A percentile compares a stretch with the other conserved stretches of the same genome.
Conservation (phyloP, 2,888 invertebrate species). For the Agrilus biguttatus region DNA sequence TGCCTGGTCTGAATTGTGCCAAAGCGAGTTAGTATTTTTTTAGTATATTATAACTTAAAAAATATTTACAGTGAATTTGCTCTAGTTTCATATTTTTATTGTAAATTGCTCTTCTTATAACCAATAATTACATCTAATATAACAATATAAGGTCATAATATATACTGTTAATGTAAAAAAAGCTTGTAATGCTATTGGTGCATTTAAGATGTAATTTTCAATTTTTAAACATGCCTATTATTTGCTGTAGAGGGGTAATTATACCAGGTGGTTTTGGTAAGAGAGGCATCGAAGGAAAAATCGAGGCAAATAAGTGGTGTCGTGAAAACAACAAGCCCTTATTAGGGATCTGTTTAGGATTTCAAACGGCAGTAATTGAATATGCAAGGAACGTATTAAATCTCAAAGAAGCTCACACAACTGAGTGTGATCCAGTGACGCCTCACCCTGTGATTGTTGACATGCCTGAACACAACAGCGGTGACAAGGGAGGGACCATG, state of each 20-base stretch:
- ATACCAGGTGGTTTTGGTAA: slow-evolving; percentile 97
- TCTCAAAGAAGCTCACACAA: slow-evolving; percentile 66
- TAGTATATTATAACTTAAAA: background rate
- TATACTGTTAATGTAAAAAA: no score
- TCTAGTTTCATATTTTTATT: no score
- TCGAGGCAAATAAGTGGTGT: slow-evolving; percentile 87
- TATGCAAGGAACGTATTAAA: slow-evolving; percentile 76
- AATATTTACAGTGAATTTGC: no score
- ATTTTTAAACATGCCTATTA: slow-evolving; percentile 2
- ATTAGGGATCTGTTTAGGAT: slow-evolving; percentile 92
- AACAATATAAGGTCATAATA: no score
- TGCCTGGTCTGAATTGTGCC: slow-evolving; percentile 85
- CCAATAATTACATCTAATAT: no score
- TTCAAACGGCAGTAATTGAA: slow-evolving; percentile 94
- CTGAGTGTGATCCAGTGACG: slow-evolving; percentile 67
- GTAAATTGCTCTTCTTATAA: no score
- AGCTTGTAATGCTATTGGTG: no score
- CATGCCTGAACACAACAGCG: slow-evolving; percentile 96
- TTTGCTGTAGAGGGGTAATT: slow-evolving; percentile 62
- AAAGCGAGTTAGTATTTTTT: slow-evolving; percentile 53
- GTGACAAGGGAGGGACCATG: slow-evolving; percentile 95
- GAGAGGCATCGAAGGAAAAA: slow-evolving; percentile 92
- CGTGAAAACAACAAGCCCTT: slow-evolving; percentile 79
- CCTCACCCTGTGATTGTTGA: slow-evolving; percentile 79
- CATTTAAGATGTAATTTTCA: background rate